Conservation (phyloP, 2,113 vertebrate genomes). For the Nannobrachium achirus region DNA sequence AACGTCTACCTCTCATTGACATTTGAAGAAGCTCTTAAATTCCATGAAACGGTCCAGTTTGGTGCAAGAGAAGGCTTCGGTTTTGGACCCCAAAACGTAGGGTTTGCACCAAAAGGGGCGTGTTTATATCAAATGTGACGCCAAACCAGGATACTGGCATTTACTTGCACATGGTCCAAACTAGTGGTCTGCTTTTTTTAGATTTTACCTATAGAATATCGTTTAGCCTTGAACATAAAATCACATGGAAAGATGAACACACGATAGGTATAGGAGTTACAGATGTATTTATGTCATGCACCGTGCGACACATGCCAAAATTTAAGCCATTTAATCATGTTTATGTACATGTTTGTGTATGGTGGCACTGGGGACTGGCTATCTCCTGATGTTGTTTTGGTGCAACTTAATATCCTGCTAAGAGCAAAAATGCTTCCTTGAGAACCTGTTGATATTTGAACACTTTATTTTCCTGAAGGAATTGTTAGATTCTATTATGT, state of each 20-base stretch:
- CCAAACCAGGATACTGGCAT: conserved; percentile 1
- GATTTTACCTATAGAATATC: background rate
- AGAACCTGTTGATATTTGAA: conserved; percentile 23
- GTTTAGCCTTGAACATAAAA: background rate
- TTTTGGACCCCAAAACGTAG: too few species aligned
- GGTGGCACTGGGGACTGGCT: conserved; percentile 18
- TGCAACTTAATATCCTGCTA: conserved; percentile 30
- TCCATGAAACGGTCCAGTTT: too few species aligned
- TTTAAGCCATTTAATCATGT: conserved; percentile 11
- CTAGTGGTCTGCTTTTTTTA: conserved; percentile 16
- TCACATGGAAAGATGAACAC: background rate
- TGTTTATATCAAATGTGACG: too few species aligned
- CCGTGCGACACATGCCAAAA: conserved; percentile 4
- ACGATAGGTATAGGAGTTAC: conserved; percentile 3
- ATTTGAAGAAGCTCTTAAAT: too few species aligned
- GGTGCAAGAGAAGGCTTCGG: too few species aligned
- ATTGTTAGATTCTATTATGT: conserved; percentile 2
- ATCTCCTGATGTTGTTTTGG: conserved; percentile 50
- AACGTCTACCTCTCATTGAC: too few species aligned
- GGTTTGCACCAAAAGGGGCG: too few species aligned
- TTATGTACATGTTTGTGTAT: conserved; percentile 19
- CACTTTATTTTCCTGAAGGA: background rate
- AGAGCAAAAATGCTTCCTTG: conserved; percentile 12
- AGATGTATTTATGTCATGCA: background rate
- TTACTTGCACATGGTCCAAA: conserved; percentile 9